phyloP scores from a whole-genome alignment of 2,113 vertebrate genomes.

The Daphoenositta chrysoptera region DNA sequence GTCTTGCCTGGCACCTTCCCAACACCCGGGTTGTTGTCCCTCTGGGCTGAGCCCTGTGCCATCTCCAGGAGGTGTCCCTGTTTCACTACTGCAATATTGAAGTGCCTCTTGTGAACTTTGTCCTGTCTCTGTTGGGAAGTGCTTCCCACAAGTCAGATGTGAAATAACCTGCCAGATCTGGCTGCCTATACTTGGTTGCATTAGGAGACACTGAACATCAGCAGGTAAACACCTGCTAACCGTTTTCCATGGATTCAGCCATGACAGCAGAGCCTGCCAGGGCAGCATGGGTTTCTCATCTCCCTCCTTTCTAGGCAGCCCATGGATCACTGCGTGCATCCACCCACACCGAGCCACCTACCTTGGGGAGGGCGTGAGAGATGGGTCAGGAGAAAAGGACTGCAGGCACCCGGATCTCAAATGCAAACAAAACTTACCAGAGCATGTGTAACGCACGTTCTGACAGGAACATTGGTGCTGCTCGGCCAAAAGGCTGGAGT shows the following conservation, averaged over 20 bases:
- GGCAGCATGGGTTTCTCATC: not conserved
- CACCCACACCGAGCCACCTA: fast-evolving
- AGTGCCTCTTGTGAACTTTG: not conserved
- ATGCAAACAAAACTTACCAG: not conserved
- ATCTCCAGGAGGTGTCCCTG: not conserved
- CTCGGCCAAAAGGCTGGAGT: not conserved
- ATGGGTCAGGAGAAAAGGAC: not conserved
- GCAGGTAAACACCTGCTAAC: not conserved
- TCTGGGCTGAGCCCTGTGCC: not conserved
- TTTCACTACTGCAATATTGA: not conserved
- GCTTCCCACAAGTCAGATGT: fast-evolving
- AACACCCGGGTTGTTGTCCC: not conserved
- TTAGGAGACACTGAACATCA: not conserved
- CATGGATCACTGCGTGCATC: fast-evolving
- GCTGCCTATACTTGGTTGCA: not conserved
- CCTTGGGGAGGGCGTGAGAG: not conserved
- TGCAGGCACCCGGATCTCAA: not conserved
- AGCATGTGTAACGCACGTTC: not conserved
- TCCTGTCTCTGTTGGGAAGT: not conserved
- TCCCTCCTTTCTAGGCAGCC: not conserved
- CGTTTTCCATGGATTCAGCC: not conserved
- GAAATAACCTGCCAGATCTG: not conserved
- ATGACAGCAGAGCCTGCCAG: not conserved
- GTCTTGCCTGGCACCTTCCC: not conserved
- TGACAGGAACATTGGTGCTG: fast-evolving